phyloP scores from a whole-genome alignment of 2,797 vertebrate species.

The Acestrorhynchus altus region DNA sequence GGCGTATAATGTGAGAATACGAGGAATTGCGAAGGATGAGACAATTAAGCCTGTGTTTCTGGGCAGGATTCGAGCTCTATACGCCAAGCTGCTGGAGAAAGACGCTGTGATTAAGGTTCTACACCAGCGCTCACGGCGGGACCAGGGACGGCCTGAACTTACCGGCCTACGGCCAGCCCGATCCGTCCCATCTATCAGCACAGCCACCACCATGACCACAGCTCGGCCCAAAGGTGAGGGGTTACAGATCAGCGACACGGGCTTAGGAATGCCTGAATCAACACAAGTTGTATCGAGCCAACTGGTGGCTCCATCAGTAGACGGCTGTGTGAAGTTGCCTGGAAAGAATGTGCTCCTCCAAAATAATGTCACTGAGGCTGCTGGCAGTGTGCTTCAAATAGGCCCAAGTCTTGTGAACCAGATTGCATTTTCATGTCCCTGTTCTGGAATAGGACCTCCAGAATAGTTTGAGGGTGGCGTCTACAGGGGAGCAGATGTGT shows the following conservation, averaged over 20 bases:
- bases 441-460: conserved; percentile 74
- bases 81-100: conserved; percentile 95
- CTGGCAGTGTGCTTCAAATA: conserved; percentile 67
- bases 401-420: conserved; percentile 62
- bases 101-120: conserved; percentile 95
- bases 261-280: conserved; percentile 21
- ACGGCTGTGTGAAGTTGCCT: conserved; percentile 54
- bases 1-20: background rate
- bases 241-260: background rate
- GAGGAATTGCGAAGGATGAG: background rate
- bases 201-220: conserved; percentile 47
- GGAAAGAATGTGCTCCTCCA: conserved; percentile 70
- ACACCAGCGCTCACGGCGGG: conserved; percentile 88
- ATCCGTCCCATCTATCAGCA: conserved; percentile 90
- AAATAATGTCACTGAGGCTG: conserved; percentile 64
- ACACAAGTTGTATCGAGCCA: conserved; percentile 62
- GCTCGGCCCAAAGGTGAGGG: conserved; percentile 78
- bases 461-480: conserved; percentile 71
- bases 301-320: conserved; percentile 62
- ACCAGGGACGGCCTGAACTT: conserved; percentile 81
- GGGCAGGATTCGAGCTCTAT: conserved; percentile 88
- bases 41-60: background rate
- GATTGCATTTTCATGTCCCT: conserved; percentile 72
- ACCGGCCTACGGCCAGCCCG: conserved; percentile 86
- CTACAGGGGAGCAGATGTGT: conserved; percentile 66